Base-by-base conservation (phyloP, 2,888 invertebrate species). In the Sesia apiformis region DNA sequence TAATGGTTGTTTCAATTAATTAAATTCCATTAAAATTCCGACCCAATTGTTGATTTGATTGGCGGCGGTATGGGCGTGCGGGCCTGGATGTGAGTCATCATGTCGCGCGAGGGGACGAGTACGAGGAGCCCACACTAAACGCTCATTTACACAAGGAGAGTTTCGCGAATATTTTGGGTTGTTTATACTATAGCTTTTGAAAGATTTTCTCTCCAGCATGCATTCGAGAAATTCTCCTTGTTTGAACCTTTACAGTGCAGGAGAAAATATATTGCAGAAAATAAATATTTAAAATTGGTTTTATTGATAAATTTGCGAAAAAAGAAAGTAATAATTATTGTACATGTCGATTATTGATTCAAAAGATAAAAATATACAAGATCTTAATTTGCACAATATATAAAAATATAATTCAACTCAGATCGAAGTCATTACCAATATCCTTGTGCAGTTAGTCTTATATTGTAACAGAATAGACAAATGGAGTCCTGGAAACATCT, bases 381-480 rank as follows among this genome's bases (percentile, higher is more conserved):
- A 83, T 81, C 76, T 79, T 78, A 81, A 76, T 86, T 87, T 82
- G 77, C 85, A 86, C 79, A 76, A 81, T 84, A 86, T 85, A 88
- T 84, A 89, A 87, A 85, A 87, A 88, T 87, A 88, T 86, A 87
- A 85, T 85, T 78, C 76, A 89, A 89, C 87, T 86, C 86, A 85
- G 88, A 88, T 88, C 85, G 80, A 84, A 84, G 79, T 84, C 69
- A 70, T 81, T 82, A 86, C 87, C 88, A 89, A 88, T 88, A 88
- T 89, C 89, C 89, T 89, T 89, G 89, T 88, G 89, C 89, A 86
- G 76, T 82, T 75, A 78, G 75, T 71, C 81, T 84, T 87, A 85
- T 65, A 75, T 76, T 70, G 80, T 80, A 84, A 87, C 82, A 79
- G 78, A 86, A 87, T 79, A 40, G 40, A 51, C 39, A 50, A 38